Evolutionary conservation across 2,888 invertebrate species (phyloP).

Genomic region (Chaetogeoica ovagalla): DNA sequence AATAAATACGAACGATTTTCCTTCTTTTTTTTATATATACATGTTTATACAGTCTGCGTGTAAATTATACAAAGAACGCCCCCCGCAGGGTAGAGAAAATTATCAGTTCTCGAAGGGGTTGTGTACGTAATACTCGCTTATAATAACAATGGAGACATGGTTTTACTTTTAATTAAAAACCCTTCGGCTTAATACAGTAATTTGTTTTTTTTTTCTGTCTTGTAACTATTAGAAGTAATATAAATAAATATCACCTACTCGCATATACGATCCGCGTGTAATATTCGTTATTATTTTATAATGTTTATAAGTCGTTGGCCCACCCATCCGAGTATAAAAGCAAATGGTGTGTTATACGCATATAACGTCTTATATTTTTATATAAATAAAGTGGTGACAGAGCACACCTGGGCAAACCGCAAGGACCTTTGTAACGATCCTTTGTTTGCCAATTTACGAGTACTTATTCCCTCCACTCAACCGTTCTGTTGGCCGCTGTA

Average conservation of each 20-base stretch:
- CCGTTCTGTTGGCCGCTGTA: constrained; percentile 57
- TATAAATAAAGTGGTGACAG: not conserved
- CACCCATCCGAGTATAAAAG: not conserved
- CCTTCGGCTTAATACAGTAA: not conserved
- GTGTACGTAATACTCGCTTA: not conserved
- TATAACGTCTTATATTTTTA: no score
- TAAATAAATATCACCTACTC: not conserved
- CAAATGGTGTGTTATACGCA: not conserved
- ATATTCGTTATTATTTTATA: not conserved
- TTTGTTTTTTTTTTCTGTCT: constrained; percentile 3
- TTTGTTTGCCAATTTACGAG: constrained; percentile 37
- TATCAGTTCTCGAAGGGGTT: not conserved
- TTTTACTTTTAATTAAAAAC: constrained; percentile 34
- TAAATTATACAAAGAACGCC: not conserved
- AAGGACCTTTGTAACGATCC: constrained; percentile 42
- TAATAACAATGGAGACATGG: not conserved
- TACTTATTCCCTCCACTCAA: not conserved
- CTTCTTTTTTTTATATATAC: not conserved
- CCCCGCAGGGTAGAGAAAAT: not conserved
- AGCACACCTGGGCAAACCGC: constrained; percentile 28
- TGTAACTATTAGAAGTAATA: not conserved
- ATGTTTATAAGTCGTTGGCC: not conserved
- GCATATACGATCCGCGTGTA: no score
- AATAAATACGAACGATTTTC: not conserved
- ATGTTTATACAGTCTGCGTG: no score